Conservation (phyloP, 1,140 invertebrate species). For the Drosophila carrolli region DNA sequence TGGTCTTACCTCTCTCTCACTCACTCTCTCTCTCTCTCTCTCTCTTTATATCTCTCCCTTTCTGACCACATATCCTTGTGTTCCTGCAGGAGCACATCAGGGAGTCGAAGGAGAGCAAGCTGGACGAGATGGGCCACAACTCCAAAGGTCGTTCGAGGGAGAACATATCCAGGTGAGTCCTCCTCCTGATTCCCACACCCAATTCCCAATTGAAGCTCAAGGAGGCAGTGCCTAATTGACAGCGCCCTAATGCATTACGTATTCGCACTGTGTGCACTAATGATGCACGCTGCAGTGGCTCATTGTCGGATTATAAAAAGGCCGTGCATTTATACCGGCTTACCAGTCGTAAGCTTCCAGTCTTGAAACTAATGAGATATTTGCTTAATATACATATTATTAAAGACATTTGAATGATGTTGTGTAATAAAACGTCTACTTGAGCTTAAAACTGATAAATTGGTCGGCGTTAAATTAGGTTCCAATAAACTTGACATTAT, state of each 20-base stretch:
- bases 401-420: no score
- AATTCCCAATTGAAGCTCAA: background rate
- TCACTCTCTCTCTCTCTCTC: slow-evolving; percentile 5
- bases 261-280: slow-evolving; percentile 22
- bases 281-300: background rate
- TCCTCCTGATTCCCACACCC: no score
- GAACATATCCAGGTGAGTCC: slow-evolving; percentile 81
- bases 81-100: slow-evolving; percentile 90
- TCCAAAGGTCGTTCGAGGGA: slow-evolving; percentile 82
- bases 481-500: no score
- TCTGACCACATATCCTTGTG: slow-evolving; percentile 15
- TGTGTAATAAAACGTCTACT: no score
- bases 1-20: background rate
- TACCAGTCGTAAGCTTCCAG: no score
- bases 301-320: background rate
- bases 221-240: background rate
- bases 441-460: no score
- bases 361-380: no score
- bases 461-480: no score
- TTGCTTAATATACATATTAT: no score
- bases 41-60: background rate
- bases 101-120: slow-evolving; percentile 90
- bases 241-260: background rate
- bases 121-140: slow-evolving; percentile 88
- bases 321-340: no score